phyloP scores from a whole-genome alignment of 2,888 invertebrate genomes.

The Parnassius mnemosyne region DNA sequence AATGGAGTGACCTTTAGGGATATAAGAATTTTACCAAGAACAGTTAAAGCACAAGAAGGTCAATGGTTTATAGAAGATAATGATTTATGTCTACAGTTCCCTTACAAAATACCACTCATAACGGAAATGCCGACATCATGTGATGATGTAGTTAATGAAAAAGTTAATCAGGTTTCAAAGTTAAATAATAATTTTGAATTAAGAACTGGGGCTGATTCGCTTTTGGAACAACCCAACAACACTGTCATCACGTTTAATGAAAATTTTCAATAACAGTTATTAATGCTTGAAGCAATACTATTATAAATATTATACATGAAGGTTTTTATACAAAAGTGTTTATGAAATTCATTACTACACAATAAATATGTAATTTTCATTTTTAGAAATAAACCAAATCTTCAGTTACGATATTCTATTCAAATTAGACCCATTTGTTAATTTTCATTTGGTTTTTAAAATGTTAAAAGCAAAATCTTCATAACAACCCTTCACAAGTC shows the following conservation, averaged over 20 bases:
- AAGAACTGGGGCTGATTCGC: not conserved
- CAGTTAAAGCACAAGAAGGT: slow-evolving; percentile 14
- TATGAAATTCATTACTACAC: no score
- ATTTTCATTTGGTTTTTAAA: no score
- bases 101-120: slow-evolving; percentile 18
- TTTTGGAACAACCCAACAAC: not conserved
- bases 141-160: slow-evolving; percentile 2
- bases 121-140: slow-evolving; percentile 7
- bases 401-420: no score
- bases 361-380: no score
- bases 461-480: no score
- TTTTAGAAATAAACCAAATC: no score
- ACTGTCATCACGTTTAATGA: not conserved
- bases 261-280: no score
- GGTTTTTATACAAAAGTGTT: no score
- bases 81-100: slow-evolving; percentile 17
- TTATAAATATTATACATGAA: no score
- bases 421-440: no score
- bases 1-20: slow-evolving; percentile 10
- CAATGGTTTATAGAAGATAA: slow-evolving; percentile 20
- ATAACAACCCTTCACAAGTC: no score
- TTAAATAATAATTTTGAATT: not conserved
- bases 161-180: not conserved
- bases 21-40: slow-evolving; percentile 21
- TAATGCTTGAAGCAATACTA: no score